Percentiles rank a stretch among this genome's conserved stretches.
Conservation (phyloP, 2,888 invertebrate species). For the Cephus pygmeus region DNA sequence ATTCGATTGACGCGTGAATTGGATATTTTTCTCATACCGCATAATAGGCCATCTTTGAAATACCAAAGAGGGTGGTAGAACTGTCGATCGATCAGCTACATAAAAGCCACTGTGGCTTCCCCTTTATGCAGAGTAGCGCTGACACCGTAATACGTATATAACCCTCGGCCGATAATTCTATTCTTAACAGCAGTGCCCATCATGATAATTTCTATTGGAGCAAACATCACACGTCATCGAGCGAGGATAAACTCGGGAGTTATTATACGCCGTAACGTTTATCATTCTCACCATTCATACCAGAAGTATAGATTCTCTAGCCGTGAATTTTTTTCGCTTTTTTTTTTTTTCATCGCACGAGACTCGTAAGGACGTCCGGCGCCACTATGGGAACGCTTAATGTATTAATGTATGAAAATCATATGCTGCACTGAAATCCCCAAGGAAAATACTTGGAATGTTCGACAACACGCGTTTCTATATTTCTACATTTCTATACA, state of each 20-base stretch:
- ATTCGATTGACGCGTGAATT: neutral
- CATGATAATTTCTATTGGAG: constrained; percentile 20
- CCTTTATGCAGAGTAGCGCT: neutral
- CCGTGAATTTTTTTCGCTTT: neutral
- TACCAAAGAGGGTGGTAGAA: neutral
- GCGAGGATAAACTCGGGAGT: constrained; percentile 18
- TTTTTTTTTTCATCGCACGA: neutral
- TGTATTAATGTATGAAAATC: neutral
- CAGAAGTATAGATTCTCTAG: neutral
- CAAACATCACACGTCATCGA: constrained; percentile 15
- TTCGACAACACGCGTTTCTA: neutral
- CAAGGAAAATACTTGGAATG: neutral
- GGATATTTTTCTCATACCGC: neutral
- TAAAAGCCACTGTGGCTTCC: neutral
- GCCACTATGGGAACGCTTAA: neutral
- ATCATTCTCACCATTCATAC: constrained; percentile 21
- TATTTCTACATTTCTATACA: neutral
- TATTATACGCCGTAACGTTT: constrained; percentile 42
- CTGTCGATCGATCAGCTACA: constrained; percentile 29
- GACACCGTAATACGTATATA: neutral
- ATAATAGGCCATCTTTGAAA: neutral
- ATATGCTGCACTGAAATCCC: neutral
- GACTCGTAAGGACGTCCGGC: neutral
- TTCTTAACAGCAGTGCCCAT: constrained; percentile 25
- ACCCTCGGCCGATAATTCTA: constrained; percentile 29